Conservation (phyloP, 2,113 vertebrate species). For the Pachypanchax playfairii region DNA sequence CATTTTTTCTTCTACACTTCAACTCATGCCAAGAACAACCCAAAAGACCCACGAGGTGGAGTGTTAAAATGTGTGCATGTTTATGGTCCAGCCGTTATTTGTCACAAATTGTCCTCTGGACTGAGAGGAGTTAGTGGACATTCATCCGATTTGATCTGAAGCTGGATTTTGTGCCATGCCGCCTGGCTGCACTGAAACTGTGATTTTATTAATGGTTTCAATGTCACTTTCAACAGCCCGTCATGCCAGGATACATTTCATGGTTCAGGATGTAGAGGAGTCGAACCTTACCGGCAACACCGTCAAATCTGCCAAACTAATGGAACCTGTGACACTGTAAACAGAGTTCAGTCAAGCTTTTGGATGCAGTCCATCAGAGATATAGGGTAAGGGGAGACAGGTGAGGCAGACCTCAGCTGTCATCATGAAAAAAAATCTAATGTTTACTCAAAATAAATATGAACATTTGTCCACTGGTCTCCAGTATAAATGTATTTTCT, state of each 20-base stretch:
- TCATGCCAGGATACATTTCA: conserved; percentile 34
- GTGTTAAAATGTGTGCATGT: conserved; percentile 11
- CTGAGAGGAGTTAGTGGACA: not conserved
- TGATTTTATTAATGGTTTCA: conserved; percentile 31
- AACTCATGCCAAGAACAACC: conserved; percentile 41
- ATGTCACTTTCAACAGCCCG: conserved; percentile 49
- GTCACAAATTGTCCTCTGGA: conserved; percentile 8
- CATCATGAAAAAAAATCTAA: too few relatives aligned
- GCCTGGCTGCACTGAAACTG: conserved; percentile 9
- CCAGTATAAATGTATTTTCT: too few relatives aligned
- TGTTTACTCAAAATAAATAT: too few relatives aligned
- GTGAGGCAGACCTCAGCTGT: too few relatives aligned
- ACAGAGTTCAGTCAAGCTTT: conserved; percentile 9
- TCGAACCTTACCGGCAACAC: conserved; percentile 16
- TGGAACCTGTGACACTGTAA: conserved; percentile 26
- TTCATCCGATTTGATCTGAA: conserved; percentile 16
- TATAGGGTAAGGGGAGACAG: too few relatives aligned
- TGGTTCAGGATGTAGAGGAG: conserved; percentile 30
- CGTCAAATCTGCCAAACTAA: conserved; percentile 24
- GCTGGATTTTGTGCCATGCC: conserved; percentile 5
- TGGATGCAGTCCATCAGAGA: conserved; percentile 28
- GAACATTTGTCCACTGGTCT: too few relatives aligned
- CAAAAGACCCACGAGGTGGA: conserved; percentile 11
- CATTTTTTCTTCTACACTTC: conserved; percentile 33
- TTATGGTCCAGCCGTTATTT: conserved; percentile 12